A percentile compares a stretch with the other conserved stretches of the same genome.
phyloP scores from a whole-genome alignment of 2,888 invertebrate genomes.

The Loripinus fragilis region DNA sequence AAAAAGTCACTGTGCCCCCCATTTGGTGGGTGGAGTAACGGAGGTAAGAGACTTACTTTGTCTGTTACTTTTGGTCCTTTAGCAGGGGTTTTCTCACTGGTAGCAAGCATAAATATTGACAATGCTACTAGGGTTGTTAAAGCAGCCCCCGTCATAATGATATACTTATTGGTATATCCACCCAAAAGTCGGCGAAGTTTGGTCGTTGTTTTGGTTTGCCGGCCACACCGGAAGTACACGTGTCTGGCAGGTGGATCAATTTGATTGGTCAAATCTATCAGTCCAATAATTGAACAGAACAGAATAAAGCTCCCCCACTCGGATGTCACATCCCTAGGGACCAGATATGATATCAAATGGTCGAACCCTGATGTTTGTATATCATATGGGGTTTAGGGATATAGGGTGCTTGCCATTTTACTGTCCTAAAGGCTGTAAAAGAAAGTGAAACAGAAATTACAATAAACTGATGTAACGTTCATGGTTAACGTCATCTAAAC shows the following conservation, averaged over 20 bases:
- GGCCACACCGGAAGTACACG: background rate
- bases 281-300: too few relatives aligned
- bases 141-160: conserved; percentile 39
- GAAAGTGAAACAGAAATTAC: too few relatives aligned
- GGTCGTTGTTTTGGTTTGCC: background rate
- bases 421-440: too few relatives aligned
- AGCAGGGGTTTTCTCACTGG: conserved; percentile 45
- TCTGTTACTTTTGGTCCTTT: conserved; percentile 71
- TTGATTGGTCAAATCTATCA: conserved; percentile 29
- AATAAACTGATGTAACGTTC: too few relatives aligned
- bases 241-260: conserved; percentile 34
- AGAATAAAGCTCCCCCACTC: too few relatives aligned
- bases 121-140: conserved; percentile 49
- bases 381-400: too few relatives aligned
- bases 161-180: conserved; percentile 30
- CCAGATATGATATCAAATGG: too few relatives aligned
- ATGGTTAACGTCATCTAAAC: too few relatives aligned
- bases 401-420: too few relatives aligned
- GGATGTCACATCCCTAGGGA: too few relatives aligned
- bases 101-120: conserved; percentile 26
- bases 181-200: background rate
- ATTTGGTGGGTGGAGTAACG: conserved; percentile 44
- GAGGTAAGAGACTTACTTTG: conserved; percentile 45
- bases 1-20: too few relatives aligned
- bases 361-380: too few relatives aligned